A percentile compares a stretch with the other conserved stretches of the same genome.
These are phyloP conservation scores for Pseudochirops cupreus DNA, from an alignment of 2,797 vertebrate species.

Conservation along the genomic window DNA sequence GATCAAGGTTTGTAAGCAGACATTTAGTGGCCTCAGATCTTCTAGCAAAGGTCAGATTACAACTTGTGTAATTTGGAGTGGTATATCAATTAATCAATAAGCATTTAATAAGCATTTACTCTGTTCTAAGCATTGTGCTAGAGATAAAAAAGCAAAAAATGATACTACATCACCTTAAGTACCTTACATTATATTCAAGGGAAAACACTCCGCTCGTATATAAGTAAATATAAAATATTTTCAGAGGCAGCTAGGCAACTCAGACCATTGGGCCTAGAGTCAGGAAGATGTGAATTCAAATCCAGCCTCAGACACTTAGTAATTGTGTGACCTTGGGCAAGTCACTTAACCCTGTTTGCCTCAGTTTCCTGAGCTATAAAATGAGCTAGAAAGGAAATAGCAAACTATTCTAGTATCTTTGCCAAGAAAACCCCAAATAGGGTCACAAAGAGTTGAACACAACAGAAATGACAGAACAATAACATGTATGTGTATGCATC, in stretches of 20 bases:
- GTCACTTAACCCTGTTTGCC: not conserved
- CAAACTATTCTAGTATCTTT: not conserved
- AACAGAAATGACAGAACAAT: not conserved
- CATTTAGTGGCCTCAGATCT: not conserved
- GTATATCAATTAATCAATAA: not conserved
- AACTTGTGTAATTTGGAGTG: not conserved
- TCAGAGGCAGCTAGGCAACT: not conserved
- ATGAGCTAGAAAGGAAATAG: not conserved
- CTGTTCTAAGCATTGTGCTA: not conserved
- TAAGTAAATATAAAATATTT: not conserved
- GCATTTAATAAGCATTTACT: not conserved
- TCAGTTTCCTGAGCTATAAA: not conserved
- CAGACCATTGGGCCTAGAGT: not conserved
- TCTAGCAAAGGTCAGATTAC: not conserved
- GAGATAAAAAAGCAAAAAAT: not conserved
- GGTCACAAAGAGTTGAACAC: not conserved
- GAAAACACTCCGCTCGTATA: not conserved
- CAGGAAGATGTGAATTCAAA: not conserved
- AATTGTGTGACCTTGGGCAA: not conserved
- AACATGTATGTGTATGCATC: not conserved
- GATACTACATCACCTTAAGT: not conserved
- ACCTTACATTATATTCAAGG: not conserved
- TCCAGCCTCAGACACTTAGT: not conserved
- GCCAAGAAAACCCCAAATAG: not conserved
- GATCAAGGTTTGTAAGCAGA: not conserved